These are phyloP conservation scores for Poeciliopsis occidentalis DNA, from an alignment of 2,113 vertebrate species.

Conservation along the genomic window DNA sequence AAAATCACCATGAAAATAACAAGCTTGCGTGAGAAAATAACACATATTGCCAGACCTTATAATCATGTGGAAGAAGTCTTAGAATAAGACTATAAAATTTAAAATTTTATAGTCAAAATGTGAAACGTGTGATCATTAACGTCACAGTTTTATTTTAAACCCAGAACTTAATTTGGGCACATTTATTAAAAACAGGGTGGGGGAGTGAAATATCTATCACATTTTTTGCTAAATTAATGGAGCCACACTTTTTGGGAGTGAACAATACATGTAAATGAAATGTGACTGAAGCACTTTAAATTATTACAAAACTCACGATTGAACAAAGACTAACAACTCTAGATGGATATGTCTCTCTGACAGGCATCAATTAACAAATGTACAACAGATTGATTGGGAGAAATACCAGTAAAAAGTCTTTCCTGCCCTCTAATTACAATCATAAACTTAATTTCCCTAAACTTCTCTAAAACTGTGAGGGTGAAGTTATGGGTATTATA, in stretches of 20 bases:
- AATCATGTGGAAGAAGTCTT: not conserved
- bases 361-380: not conserved
- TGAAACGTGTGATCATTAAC: not conserved
- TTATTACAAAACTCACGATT: not conserved
- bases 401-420: not conserved
- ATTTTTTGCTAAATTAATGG: too few species aligned
- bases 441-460: not conserved
- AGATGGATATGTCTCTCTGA: too few species aligned
- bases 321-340: not conserved
- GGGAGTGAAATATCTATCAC: too few species aligned
- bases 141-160: too few species aligned
- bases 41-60: not conserved
- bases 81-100: not conserved
- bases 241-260: too few species aligned
- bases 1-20: not conserved
- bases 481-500: not conserved
- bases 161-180: too few species aligned
- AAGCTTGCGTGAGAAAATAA: not conserved
- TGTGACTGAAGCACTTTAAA: too few species aligned
- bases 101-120: not conserved
- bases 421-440: not conserved
- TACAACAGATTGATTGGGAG: not conserved
- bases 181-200: too few species aligned
- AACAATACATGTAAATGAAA: too few species aligned
- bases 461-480: not conserved